Conservation (phyloP, 2,888 invertebrate species). For the Drosophila emarginata region DNA sequence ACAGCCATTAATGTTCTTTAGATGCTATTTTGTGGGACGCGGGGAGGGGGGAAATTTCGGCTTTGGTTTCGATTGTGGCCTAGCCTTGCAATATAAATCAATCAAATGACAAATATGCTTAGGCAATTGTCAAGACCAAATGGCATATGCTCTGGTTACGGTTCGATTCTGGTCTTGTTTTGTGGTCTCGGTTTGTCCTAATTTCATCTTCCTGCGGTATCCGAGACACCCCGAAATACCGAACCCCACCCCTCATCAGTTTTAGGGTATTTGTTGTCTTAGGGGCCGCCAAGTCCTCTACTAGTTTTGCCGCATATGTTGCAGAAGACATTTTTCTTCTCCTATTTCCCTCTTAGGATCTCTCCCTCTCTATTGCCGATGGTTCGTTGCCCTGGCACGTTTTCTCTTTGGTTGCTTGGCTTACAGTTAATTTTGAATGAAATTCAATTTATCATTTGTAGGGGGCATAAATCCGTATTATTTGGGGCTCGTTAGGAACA, state of each 20-base stretch:
- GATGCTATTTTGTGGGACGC: constrained; percentile 1
- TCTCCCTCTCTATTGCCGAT: constrained; percentile 13
- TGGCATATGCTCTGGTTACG: constrained; percentile 25
- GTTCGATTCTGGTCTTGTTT: constrained; percentile 1
- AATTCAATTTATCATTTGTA: constrained; percentile 73
- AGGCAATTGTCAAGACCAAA: constrained; percentile 71
- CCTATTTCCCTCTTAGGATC: no score
- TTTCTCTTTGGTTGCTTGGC: constrained; percentile 48
- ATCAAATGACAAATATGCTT: constrained; percentile 79
- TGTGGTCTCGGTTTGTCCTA: constrained; percentile 45
- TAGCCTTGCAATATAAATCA: constrained; percentile 69
- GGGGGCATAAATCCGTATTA: constrained; percentile 68
- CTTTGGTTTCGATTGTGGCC: constrained; percentile 47
- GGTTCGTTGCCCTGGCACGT: constrained; percentile 56
- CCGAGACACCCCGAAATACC: constrained; percentile 21
- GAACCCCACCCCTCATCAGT: not conserved
- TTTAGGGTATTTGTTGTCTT: constrained; percentile 53
- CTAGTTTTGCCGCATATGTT: constrained; percentile 69
- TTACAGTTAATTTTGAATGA: constrained; percentile 74
- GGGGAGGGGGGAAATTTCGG: constrained; percentile 11
- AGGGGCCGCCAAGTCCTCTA: constrained; percentile 39
- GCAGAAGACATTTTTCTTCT: constrained; percentile 53
- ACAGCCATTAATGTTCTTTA: not conserved
- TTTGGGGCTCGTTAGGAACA: constrained; percentile 53
- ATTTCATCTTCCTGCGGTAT: constrained; percentile 62